A percentile compares a stretch with the other conserved stretches of the same genome.
These are phyloP conservation scores for Esperia sulphurella DNA, from an alignment of 2,888 invertebrate species.

Conservation along the genomic window DNA sequence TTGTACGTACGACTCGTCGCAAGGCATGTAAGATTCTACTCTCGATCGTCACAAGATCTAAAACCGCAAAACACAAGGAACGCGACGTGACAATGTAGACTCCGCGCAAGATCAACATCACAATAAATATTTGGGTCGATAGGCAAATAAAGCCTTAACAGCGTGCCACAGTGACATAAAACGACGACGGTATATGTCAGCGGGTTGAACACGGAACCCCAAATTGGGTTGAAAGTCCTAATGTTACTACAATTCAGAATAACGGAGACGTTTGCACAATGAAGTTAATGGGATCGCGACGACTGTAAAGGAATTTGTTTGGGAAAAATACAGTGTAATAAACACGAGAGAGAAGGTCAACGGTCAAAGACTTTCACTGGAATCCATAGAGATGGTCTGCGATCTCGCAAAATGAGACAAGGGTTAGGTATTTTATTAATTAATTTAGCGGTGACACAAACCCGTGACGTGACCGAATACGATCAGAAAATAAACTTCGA, in stretches of 20 bases:
- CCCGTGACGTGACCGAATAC: too few species aligned
- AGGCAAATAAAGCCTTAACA: slow-evolving; percentile 50
- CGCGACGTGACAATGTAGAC: too few species aligned
- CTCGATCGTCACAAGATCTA: too few species aligned
- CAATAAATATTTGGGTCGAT: slow-evolving; percentile 33
- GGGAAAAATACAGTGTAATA: not conserved
- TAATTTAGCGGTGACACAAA: too few species aligned
- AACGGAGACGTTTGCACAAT: slow-evolving; percentile 25
- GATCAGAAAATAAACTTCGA: too few species aligned
- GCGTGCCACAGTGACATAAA: slow-evolving; percentile 49
- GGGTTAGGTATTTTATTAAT: too few species aligned
- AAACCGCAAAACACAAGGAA: too few species aligned
- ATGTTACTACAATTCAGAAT: slow-evolving; percentile 26
- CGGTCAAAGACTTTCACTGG: too few species aligned
- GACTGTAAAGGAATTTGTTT: not conserved
- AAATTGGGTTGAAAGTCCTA: slow-evolving; percentile 45
- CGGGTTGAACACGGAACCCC: slow-evolving; percentile 39
- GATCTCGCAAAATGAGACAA: too few species aligned
- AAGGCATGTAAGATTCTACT: too few species aligned
- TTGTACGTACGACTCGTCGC: too few species aligned
- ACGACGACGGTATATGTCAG: slow-evolving; percentile 37
- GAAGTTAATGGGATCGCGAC: slow-evolving; percentile 11
- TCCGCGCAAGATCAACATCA: not conserved
- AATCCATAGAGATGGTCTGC: too few species aligned
- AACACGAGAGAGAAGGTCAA: not conserved